These are phyloP conservation scores for Sciurus niger DNA, from an alignment of 2,113 vertebrate species.

Conservation along the genomic window DNA sequence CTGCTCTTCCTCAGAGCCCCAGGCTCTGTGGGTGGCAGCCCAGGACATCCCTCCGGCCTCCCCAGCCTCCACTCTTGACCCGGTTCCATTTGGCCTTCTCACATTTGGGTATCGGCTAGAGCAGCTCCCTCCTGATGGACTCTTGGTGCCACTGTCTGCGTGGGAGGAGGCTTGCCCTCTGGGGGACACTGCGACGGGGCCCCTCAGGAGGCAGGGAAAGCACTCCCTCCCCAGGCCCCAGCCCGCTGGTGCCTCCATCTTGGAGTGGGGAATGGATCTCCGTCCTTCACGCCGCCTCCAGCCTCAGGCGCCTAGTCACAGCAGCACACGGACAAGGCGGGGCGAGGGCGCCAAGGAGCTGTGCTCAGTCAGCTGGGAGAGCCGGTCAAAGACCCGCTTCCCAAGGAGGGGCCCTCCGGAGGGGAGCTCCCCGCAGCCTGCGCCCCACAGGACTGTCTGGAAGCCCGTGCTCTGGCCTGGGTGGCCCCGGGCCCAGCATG, in stretches of 20 bases:
- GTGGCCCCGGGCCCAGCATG: no score
- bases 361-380: no score
- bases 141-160: neutral
- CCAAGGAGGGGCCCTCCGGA: neutral
- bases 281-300: rapidly evolving
- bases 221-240: neutral
- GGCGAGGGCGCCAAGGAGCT: no score
- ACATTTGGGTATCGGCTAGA: no score
- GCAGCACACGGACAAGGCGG: neutral
- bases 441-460: neutral
- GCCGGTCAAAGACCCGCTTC: no score
- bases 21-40: neutral
- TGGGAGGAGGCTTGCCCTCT: no score
- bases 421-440: rapidly evolving
- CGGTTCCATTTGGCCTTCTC: neutral
- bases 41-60: no score
- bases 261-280: neutral
- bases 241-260: neutral
- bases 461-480: no score
- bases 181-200: no score
- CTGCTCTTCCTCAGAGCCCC: neutral
- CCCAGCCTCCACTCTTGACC: neutral
- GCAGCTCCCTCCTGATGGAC: neutral
- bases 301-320: neutral
- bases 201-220: neutral